A percentile compares a stretch with the other conserved stretches of the same genome.
Evolutionary conservation across 2,888 invertebrate species (phyloP).

Genomic region (Hirudinaria manillensis): DNA sequence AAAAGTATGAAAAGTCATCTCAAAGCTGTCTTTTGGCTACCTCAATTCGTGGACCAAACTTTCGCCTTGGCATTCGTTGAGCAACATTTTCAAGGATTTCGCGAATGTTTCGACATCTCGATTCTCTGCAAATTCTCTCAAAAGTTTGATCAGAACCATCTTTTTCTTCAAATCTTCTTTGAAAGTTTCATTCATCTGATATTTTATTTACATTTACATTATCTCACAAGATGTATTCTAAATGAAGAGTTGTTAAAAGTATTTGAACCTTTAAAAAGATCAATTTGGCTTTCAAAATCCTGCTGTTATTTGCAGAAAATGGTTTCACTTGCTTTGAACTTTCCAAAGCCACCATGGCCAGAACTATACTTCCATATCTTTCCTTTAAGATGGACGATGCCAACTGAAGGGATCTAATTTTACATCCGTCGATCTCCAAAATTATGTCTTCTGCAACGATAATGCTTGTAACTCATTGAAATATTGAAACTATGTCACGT

Average conservation of each 20-base stretch:
- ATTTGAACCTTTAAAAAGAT: conserved; percentile 41
- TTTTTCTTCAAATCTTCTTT: conserved; percentile 38
- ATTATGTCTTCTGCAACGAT: conserved; percentile 46
- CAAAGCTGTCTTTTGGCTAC: conserved; percentile 21
- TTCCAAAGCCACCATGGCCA: conserved; percentile 47
- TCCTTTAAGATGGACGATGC: conserved; percentile 43
- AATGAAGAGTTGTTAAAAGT: neutral
- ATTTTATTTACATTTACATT: neutral
- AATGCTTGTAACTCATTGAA: neutral
- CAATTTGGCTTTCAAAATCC: conserved; percentile 38
- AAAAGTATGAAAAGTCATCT: too few relatives aligned
- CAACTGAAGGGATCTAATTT: conserved; percentile 40
- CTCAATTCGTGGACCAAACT: conserved; percentile 36
- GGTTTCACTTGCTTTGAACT: conserved; percentile 19
- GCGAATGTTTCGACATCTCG: conserved; percentile 45
- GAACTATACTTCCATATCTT: conserved; percentile 41
- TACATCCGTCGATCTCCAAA: conserved; percentile 46
- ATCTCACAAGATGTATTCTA: conserved; percentile 8
- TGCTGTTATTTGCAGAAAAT: conserved; percentile 31
- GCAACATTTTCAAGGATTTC: conserved; percentile 33
- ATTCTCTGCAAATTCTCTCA: conserved; percentile 52
- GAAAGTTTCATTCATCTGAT: conserved; percentile 38
- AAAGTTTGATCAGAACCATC: conserved; percentile 46
- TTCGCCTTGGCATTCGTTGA: conserved; percentile 27
- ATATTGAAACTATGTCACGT: neutral